A percentile compares a stretch with the other conserved stretches of the same genome.
Conservation (phyloP, 1,140 invertebrate species). For the Papilio polytes region DNA sequence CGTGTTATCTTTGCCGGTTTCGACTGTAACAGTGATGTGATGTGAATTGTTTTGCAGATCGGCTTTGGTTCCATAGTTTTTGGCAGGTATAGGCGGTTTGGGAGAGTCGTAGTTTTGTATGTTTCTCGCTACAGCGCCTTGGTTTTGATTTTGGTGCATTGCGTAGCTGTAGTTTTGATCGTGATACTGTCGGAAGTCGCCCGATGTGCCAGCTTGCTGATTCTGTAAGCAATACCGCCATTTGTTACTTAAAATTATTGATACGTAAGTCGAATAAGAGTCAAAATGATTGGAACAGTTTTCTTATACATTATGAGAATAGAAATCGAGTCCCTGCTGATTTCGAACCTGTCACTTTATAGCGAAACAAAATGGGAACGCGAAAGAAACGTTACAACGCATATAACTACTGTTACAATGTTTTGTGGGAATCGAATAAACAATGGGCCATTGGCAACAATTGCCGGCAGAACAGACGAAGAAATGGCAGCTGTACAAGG, state of each 20-base stretch:
- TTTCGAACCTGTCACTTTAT: constrained; percentile 16
- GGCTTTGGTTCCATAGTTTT: constrained; percentile 73
- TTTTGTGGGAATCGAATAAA: constrained; percentile 38
- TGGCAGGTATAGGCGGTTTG: constrained; percentile 76
- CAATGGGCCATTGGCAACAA: constrained; percentile 28
- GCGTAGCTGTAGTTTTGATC: constrained; percentile 76
- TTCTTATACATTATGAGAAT: background rate
- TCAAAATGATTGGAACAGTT: background rate
- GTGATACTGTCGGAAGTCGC: constrained; percentile 75
- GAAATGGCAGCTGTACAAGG: constrained; percentile 28
- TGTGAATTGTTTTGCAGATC: constrained; percentile 78
- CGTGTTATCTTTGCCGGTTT: constrained; percentile 81
- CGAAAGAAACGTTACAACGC: constrained; percentile 18
- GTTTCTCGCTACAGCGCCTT: constrained; percentile 65
- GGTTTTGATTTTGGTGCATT: constrained; percentile 75
- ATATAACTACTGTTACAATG: constrained; percentile 41
- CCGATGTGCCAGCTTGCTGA: constrained; percentile 75
- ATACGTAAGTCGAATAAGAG: background rate
- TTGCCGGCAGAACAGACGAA: background rate
- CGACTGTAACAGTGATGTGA: constrained; percentile 81
- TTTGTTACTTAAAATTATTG: background rate
- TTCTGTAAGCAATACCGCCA: constrained; percentile 58
- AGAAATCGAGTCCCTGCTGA: constrained; percentile 10
- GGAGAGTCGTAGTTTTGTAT: constrained; percentile 73
- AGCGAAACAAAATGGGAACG: constrained; percentile 21